These are phyloP conservation scores for Bembecia ichneumoniformis DNA, from an alignment of 2,888 invertebrate genomes.

Conservation along the genomic window DNA sequence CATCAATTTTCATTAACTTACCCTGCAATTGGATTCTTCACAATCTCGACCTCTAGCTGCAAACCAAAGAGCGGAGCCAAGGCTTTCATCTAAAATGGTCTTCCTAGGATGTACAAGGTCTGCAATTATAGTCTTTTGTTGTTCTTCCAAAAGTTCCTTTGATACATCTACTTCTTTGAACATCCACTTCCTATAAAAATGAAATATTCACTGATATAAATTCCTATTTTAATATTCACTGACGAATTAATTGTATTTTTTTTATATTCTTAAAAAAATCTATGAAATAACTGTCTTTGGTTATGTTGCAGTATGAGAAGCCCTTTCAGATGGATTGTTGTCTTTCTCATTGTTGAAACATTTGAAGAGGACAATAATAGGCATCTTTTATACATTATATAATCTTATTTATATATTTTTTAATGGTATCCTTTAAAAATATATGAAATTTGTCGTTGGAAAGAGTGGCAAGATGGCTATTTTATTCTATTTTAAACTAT, in stretches of 20 bases:
- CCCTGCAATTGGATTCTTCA: slow-evolving; percentile 76
- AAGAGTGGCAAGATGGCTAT: too few relatives aligned
- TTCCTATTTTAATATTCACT: neutral
- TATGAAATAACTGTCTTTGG: too few relatives aligned
- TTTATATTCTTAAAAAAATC: neutral
- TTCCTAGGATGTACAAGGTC: slow-evolving; percentile 88
- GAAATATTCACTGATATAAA: neutral
- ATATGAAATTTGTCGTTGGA: too few relatives aligned
- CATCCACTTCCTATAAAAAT: slow-evolving; percentile 78
- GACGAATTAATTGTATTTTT: too few relatives aligned
- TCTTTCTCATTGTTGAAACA: too few relatives aligned
- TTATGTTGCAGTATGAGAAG: too few relatives aligned
- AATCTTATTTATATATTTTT: too few relatives aligned
- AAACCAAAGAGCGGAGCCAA: slow-evolving; percentile 98
- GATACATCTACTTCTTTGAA: slow-evolving; percentile 85
- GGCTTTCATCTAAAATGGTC: slow-evolving; percentile 94
- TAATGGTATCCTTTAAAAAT: too few relatives aligned
- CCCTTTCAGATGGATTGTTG: too few relatives aligned
- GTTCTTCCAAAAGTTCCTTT: slow-evolving; percentile 73
- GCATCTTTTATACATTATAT: too few relatives aligned
- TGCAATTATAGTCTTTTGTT: slow-evolving; percentile 73
- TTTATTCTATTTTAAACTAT: too few relatives aligned
- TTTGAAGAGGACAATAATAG: too few relatives aligned
- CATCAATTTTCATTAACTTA: slow-evolving; percentile 28
- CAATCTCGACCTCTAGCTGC: slow-evolving; percentile 79